These are phyloP conservation scores for Rhaphigaster nebulosa DNA, from an alignment of 2,888 invertebrate genomes.

Conservation along the genomic window DNA sequence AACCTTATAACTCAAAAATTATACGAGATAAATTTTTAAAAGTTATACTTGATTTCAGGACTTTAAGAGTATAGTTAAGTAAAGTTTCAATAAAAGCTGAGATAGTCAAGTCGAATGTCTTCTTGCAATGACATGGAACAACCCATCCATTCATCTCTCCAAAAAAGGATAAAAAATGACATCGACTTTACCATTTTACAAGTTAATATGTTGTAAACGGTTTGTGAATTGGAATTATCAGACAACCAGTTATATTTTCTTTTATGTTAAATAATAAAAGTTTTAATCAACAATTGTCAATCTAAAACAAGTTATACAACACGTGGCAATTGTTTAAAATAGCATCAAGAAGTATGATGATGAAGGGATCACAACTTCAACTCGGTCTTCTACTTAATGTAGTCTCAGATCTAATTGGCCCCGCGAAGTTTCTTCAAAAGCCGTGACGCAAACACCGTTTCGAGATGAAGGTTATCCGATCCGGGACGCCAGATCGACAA, in stretches of 20 bases:
- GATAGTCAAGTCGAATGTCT: no score
- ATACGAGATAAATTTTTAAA: no score
- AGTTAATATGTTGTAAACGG: neutral
- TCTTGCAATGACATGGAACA: no score
- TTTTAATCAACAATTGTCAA: neutral
- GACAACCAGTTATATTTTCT: neutral
- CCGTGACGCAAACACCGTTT: neutral
- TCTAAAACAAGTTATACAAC: neutral
- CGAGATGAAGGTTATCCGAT: neutral
- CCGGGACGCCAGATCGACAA: neutral
- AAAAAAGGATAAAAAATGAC: no score
- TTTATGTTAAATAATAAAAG: neutral
- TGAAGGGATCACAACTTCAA: neutral
- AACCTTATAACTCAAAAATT: no score
- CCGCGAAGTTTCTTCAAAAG: neutral
- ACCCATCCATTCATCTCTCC: no score
- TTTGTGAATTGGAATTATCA: neutral
- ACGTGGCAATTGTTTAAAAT: neutral
- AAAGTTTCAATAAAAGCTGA: no score
- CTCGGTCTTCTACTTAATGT: neutral
- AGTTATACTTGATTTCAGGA: no score
- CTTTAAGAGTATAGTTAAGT: no score
- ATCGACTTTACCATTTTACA: no score
- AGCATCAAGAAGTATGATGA: neutral
- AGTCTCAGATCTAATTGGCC: neutral